Conservation (phyloP, 2,113 vertebrate genomes). For the Caracal caracal region DNA sequence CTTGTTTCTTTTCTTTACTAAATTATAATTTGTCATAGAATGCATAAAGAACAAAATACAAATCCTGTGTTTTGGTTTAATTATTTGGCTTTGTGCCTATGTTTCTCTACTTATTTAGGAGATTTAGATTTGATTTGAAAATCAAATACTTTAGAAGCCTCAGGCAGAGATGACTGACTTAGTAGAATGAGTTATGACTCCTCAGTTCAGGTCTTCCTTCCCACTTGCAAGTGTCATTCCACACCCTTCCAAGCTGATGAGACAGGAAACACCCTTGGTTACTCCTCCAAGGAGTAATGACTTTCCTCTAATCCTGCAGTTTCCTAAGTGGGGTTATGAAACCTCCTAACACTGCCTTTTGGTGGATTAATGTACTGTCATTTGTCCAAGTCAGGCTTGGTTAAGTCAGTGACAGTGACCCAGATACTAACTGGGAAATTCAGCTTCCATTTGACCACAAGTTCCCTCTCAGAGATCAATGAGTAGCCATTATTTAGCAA, state of each 20-base stretch:
- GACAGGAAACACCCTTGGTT: background rate
- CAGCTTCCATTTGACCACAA: background rate
- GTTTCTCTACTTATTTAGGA: background rate
- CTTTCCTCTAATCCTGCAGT: background rate
- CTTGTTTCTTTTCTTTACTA: background rate
- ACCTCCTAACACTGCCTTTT: background rate
- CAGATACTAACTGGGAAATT: background rate
- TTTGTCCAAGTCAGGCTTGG: background rate
- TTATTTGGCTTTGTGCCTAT: background rate
- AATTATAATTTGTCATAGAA: conserved; percentile 27
- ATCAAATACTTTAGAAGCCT: background rate
- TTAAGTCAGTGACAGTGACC: background rate
- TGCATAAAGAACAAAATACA: background rate
- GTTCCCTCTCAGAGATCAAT: background rate
- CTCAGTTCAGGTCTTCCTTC: background rate
- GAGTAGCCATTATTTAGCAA: background rate
- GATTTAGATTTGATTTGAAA: conserved; percentile 29
- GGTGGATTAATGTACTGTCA: accelerated
- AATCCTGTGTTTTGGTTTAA: background rate
- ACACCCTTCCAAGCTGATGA: background rate
- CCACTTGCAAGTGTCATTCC: background rate
- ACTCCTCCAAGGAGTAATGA: background rate
- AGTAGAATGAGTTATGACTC: background rate
- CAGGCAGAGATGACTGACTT: background rate
- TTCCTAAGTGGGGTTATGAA: background rate